Base-by-base conservation (phyloP, 2,888 invertebrate species). In the Pediacus dermestoides region DNA sequence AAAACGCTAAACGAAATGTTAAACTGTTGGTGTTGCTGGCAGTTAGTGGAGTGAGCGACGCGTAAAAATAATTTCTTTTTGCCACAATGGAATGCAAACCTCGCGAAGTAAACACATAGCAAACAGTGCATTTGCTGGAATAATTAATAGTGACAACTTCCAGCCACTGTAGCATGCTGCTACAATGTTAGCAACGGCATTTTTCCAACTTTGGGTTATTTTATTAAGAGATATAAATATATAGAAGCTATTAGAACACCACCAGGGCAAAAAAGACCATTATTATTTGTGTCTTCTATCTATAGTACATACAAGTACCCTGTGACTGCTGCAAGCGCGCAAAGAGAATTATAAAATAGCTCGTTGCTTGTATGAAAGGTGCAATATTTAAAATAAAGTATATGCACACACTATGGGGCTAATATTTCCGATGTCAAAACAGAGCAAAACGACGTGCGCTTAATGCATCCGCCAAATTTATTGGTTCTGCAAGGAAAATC, bases 141-240 rank as follows among this genome's bases (percentile, higher is more conserved):
- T 39, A 39, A 39, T 39, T 39, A 34, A 39, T 39, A 28, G 38
- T 22, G 38, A 39, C 38, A 39, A 30, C 30, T 39, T 34, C 33
- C 38, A 39, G 38, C 38, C 34, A 33, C 38, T 23, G 38, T 23
- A 23, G 23, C 23, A 23, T 3, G 4, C 4, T 3, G 9, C n/a
- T n/a, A 3, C n/a, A 10, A 23, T n/a, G 10, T 4, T 6, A 18
- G 18, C 4, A 18, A 23, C 23, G 23, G 9, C n/a, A 9, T 23
- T 18, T 46, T 40, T 39, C 38, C 21, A 30, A 10, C 32, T 38
- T 35, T 33, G 34, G 42, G 42, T 46, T 44, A 49, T 49, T 49
- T 46, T 49, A 49, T 46, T 44, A 46, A 35, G 37, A 38, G 46
- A 37, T 49, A 49, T 49, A 49, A 49, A 49, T 46, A 49, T 39